Percentiles rank a stretch among this genome's conserved stretches.
Conservation (phyloP, 1,140 invertebrate species). For the Tetramorium parvispinum region DNA sequence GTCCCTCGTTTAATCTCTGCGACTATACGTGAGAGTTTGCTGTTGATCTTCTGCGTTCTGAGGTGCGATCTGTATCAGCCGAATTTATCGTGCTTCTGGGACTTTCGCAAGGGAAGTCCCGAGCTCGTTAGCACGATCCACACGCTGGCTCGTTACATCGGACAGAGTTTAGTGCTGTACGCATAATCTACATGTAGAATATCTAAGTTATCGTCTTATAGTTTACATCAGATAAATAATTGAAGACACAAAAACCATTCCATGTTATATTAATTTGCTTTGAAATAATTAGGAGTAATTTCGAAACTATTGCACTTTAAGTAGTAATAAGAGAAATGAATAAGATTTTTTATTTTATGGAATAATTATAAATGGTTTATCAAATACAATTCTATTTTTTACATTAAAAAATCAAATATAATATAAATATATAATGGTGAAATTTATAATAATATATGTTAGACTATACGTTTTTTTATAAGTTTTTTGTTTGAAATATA, state of each 20-base stretch:
- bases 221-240: slow-evolving; percentile 40
- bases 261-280: neutral
- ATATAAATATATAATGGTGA: neutral
- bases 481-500: neutral
- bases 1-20: neutral
- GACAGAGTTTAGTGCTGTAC: slow-evolving; percentile 44
- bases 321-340: neutral
- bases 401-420: neutral
- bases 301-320: neutral
- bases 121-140: slow-evolving; percentile 59
- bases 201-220: slow-evolving; percentile 48
- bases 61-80: slow-evolving; percentile 45
- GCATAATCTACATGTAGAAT: slow-evolving; percentile 47
- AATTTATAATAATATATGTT: neutral
- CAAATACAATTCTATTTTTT: neutral
- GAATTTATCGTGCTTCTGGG: slow-evolving; percentile 60
- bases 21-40: slow-evolving; percentile 23
- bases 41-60: slow-evolving; percentile 37
- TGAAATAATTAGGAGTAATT: neutral
- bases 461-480: neutral
- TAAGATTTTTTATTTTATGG: neutral
- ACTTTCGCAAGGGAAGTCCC: slow-evolving; percentile 50
- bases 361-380: neutral
- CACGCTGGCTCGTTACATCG: slow-evolving; percentile 39
- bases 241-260: slow-evolving; percentile 4